A percentile compares a stretch with the other conserved stretches of the same genome.
These are phyloP conservation scores for Lepeophtheirus nordmannii DNA, from an alignment of 2,888 invertebrate genomes.

Conservation along the genomic window DNA sequence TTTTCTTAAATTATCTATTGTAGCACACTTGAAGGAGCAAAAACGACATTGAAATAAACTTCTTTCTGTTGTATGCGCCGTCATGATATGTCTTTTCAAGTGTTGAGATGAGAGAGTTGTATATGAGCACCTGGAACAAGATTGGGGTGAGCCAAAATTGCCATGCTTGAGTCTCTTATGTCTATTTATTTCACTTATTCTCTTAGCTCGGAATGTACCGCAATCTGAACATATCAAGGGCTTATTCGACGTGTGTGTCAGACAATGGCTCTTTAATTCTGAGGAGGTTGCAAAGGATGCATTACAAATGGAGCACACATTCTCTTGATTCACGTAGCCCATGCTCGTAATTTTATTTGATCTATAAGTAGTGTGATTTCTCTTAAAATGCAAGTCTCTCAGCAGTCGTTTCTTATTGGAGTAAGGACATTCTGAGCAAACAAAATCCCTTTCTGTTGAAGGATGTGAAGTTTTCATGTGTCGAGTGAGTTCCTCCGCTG, in stretches of 20 bases:
- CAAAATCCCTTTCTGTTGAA: background rate
- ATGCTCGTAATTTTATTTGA: background rate
- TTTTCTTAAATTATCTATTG: conserved; percentile 62
- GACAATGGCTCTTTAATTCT: background rate
- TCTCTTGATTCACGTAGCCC: background rate
- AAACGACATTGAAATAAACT: conserved; percentile 11
- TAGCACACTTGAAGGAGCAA: conserved; percentile 1
- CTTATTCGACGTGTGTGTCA: background rate
- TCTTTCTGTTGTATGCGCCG: background rate
- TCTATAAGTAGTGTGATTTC: background rate
- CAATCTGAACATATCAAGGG: background rate
- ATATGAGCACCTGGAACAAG: background rate
- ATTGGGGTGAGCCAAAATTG: background rate
- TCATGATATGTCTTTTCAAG: background rate
- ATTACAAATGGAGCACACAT: background rate
- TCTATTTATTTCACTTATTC: conserved; percentile 9
- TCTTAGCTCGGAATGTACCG: background rate
- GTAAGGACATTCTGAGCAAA: background rate
- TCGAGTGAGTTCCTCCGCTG: background rate
- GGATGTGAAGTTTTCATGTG: background rate
- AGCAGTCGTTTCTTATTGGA: background rate
- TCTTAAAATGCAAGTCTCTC: background rate
- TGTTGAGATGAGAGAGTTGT: conserved; percentile 16
- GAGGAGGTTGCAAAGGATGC: background rate
- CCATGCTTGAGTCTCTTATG: background rate